A percentile compares a stretch with the other conserved stretches of the same genome.
Conservation (phyloP, 2,888 invertebrate species). For the Epinotia bilunana region DNA sequence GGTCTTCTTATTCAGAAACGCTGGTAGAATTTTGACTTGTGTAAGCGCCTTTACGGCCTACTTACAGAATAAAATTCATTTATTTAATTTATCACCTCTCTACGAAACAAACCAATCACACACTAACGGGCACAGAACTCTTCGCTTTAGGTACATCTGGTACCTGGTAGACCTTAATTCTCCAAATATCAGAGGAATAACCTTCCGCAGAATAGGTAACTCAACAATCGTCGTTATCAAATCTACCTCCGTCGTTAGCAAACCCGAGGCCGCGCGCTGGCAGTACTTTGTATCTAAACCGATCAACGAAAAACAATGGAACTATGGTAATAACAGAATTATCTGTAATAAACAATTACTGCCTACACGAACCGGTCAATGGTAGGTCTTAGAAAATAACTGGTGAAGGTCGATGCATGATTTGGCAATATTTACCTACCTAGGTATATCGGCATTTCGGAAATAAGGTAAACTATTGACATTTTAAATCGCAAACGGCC, state of each 20-base stretch:
- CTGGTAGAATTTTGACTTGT: too few relatives aligned
- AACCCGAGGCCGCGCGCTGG: slow-evolving; percentile 35
- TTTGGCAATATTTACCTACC: slow-evolving; percentile 10
- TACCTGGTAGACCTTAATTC: slow-evolving; percentile 50
- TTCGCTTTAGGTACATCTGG: background rate
- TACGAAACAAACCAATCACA: background rate
- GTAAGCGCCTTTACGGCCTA: too few relatives aligned
- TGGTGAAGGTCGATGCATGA: slow-evolving; percentile 33
- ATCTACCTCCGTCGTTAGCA: slow-evolving; percentile 59
- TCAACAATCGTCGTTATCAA: slow-evolving; percentile 72
- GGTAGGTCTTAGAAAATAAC: slow-evolving; percentile 35
- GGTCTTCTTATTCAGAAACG: too few relatives aligned
- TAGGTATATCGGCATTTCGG: background rate
- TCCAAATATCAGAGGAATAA: slow-evolving; percentile 51
- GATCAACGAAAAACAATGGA: slow-evolving; percentile 57
- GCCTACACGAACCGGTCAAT: slow-evolving; percentile 44
- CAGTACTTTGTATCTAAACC: slow-evolving; percentile 36
- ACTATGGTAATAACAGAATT: slow-evolving; percentile 53
- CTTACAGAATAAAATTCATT: too few relatives aligned
- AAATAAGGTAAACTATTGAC: background rate
- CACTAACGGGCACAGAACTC: background rate
- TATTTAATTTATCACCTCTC: too few relatives aligned
- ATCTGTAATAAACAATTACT: slow-evolving; percentile 55
- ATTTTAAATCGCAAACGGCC: too few relatives aligned
- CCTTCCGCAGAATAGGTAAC: slow-evolving; percentile 65